Evolutionary conservation across 1,140 invertebrate species (phyloP), one percentile per base, ranked within the genome.

Genomic region (Drosophila quadrilineata): DNA sequence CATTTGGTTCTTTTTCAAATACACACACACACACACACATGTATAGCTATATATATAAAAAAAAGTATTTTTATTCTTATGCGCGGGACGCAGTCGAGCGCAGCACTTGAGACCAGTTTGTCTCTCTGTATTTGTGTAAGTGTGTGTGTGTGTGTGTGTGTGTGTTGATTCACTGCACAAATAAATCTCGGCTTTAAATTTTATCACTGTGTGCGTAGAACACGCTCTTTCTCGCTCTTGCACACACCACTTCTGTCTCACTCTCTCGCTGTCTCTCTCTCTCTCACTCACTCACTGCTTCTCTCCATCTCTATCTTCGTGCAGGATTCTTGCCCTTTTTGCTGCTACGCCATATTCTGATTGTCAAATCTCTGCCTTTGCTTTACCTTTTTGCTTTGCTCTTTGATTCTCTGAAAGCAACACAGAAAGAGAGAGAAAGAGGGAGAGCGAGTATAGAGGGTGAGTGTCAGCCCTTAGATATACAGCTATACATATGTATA

Each of bases 131-230:
- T 46, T 26, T 17, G 14, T 57, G 35, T 29, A 17, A 31, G 50
- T 40, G 33, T 24, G 24, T 57, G 38, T 53, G 56, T 49, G 21
- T 58, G 50, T 50, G 29, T 43, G 52, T 43, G 46, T 71, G 33
- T 75, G 38, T 72, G 75, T 84, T 76, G 77, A 84, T 85, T 84
- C 77, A 84, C 79, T 84, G 77, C 77, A 84, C 77, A 84, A 84
- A 85, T 84, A 84, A 84, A 84, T 84, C 77, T 84, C 77, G 35
- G 73, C 69, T 77, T 85, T 77, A 54, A 80, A 73, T 82, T 71
- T 80, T 63, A 73, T 72, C 63, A 56, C 53, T 35, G 71, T 69
- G 48, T 57, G 45, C 17, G 53, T 56, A n/a, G n/a, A n/a, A n/a
- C n/a, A n/a, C n/a, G n/a, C n/a, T n/a, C n/a, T n/a, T n/a, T n/a